phyloP scores from a whole-genome alignment of 1,140 invertebrate species.

The Lordiphosa clarofinis region DNA sequence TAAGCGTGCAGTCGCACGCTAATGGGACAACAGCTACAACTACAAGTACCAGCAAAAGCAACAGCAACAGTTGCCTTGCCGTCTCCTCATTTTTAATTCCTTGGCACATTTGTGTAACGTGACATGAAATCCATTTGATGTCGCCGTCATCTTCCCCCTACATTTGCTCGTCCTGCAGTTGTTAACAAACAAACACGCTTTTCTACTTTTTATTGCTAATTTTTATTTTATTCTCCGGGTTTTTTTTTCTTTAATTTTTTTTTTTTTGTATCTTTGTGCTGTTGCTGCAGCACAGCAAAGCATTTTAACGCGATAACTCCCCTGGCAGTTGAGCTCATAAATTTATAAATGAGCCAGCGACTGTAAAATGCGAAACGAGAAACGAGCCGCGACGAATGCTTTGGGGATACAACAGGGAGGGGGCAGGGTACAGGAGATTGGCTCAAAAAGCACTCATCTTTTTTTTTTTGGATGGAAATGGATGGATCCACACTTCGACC shows the following conservation, averaged over 20 bases:
- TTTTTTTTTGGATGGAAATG: too few species aligned
- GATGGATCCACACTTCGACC: constrained; percentile 26
- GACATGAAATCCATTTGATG: constrained; percentile 77
- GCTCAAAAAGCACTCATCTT: constrained; percentile 67
- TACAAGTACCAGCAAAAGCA: constrained; percentile 36
- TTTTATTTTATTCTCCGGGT: constrained; percentile 64
- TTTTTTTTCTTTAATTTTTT: constrained; percentile 6
- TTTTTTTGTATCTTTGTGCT: too few species aligned
- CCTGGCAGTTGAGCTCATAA: constrained; percentile 76
- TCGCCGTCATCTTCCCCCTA: constrained; percentile 35
- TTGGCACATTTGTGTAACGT: constrained; percentile 76
- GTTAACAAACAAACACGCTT: constrained; percentile 78
- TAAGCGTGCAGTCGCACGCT: constrained; percentile 67
- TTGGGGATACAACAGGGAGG: neutral
- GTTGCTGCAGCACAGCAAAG: constrained; percentile 29
- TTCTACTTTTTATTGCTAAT: constrained; percentile 78
- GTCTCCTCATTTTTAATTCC: constrained; percentile 73
- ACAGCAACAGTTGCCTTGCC: constrained; percentile 66
- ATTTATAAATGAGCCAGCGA: constrained; percentile 76
- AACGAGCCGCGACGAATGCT: constrained; percentile 65
- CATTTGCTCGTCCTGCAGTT: constrained; percentile 42
- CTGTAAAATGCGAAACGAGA: constrained; percentile 62
- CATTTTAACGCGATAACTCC: constrained; percentile 77
- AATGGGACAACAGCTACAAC: constrained; percentile 64
- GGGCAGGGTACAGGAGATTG: constrained; percentile 19